These are phyloP conservation scores for Oryzias celebensis DNA, from an alignment of 2,113 vertebrate species.

Conservation along the genomic window DNA sequence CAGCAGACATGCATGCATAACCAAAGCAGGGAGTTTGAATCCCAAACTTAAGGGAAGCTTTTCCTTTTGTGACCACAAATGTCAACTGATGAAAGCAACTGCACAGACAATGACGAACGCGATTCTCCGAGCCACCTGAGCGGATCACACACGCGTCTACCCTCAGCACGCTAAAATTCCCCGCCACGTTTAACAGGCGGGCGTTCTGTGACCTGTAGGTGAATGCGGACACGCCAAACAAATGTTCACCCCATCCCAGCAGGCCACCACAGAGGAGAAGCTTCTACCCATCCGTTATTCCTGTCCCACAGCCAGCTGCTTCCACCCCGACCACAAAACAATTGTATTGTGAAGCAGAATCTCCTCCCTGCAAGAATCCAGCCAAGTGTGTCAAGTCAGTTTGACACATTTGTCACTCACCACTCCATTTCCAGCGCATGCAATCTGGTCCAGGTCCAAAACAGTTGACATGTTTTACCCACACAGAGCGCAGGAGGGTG, in stretches of 20 bases:
- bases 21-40: conserved; percentile 22
- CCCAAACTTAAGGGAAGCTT: conserved; percentile 30
- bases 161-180: conserved; percentile 31
- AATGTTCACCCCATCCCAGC: conserved; percentile 17
- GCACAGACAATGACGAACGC: conserved; percentile 3
- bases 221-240: conserved; percentile 6
- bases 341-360: conserved; percentile 18
- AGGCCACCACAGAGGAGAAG: conserved; percentile 26
- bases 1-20: conserved; percentile 16
- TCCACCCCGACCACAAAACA: conserved; percentile 19
- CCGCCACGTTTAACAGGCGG: conserved; percentile 36
- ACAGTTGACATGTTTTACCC: conserved; percentile 79
- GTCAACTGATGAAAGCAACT: conserved; percentile 2
- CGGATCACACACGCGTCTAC: conserved; percentile 32
- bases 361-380: conserved; percentile 25
- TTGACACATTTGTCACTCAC: conserved; percentile 73
- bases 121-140: not conserved
- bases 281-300: conserved; percentile 15
- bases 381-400: conserved; percentile 49
- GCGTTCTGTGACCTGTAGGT: conserved; percentile 27
- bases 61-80: conserved; percentile 15
- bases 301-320: conserved; percentile 32
- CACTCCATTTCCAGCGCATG: conserved; percentile 75
- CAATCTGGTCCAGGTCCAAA: conserved; percentile 80
- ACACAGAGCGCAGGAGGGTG: conserved; percentile 62